These are phyloP conservation scores for Cranoglanis bouderius DNA, from an alignment of 2,113 vertebrate species.

Conservation along the genomic window DNA sequence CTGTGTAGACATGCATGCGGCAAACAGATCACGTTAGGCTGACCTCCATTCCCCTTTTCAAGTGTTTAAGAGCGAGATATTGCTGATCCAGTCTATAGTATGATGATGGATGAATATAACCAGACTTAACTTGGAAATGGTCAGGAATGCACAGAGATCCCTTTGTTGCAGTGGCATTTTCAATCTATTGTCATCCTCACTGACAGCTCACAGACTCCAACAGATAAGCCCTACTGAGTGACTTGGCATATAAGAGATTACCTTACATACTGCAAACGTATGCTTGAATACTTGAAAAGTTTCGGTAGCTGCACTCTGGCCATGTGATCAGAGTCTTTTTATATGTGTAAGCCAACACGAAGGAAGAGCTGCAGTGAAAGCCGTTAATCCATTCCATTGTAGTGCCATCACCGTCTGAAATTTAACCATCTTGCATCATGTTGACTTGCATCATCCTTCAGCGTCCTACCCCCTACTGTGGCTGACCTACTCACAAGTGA, in stretches of 20 bases:
- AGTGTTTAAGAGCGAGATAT: conserved; percentile 25
- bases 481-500: neutral
- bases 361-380: conserved; percentile 62
- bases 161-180: conserved; percentile 60
- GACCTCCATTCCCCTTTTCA: conserved; percentile 31
- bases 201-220: conserved; percentile 63
- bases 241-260: conserved; percentile 62
- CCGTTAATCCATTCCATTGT: conserved; percentile 64
- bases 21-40: conserved; percentile 4
- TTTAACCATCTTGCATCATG: conserved; percentile 44
- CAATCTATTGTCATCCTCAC: conserved; percentile 61
- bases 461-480: neutral
- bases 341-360: conserved; percentile 65
- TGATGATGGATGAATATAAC: conserved; percentile 51
- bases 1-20: neutral
- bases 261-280: conserved; percentile 62
- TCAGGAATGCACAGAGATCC: conserved; percentile 33
- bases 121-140: conserved; percentile 41
- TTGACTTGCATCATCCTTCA: conserved; percentile 50
- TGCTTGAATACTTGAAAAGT: conserved; percentile 64
- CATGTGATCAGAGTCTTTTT: conserved; percentile 63
- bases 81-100: conserved; percentile 31
- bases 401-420: conserved; percentile 59
- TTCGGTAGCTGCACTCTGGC: conserved; percentile 57
- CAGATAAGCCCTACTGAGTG: conserved; percentile 62